A percentile compares a stretch with the other conserved stretches of the same genome.
Conservation (phyloP, 2,113 vertebrate genomes). For the Anarrhichthys ocellatus region DNA sequence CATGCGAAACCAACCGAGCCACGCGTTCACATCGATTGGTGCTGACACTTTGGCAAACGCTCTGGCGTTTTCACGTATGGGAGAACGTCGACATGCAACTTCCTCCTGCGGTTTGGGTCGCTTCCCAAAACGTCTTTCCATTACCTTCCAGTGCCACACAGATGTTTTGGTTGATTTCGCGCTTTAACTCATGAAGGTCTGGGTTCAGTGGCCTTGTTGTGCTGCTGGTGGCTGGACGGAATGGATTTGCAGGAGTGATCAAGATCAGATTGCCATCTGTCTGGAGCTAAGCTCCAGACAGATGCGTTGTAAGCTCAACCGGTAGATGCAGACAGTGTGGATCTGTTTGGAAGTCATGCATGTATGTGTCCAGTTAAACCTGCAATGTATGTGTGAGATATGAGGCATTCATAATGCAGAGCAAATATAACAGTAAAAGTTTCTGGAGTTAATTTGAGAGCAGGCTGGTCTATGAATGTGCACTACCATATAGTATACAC, state of each 20-base stretch:
- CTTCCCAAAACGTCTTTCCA: constrained; percentile 64
- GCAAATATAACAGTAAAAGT: constrained; percentile 14
- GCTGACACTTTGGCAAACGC: constrained; percentile 75
- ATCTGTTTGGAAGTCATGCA: constrained; percentile 34
- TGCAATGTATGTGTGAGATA: constrained; percentile 23
- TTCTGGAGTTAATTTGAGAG: constrained; percentile 24
- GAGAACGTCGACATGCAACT: constrained; percentile 74
- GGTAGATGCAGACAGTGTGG: constrained; percentile 35
- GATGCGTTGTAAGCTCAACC: constrained; percentile 14
- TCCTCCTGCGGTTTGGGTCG: constrained; percentile 70
- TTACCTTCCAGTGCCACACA: constrained; percentile 60
- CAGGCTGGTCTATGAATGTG: constrained; percentile 13
- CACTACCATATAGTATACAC: neutral
- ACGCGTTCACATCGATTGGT: constrained; percentile 61
- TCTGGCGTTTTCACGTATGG: constrained; percentile 72
- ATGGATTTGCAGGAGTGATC: constrained; percentile 60
- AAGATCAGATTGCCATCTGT: constrained; percentile 65
- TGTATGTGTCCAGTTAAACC: constrained; percentile 10
- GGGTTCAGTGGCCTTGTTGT: constrained; percentile 58
- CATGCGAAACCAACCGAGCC: constrained; percentile 41
- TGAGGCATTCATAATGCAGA: constrained; percentile 19
- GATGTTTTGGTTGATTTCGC: constrained; percentile 60
- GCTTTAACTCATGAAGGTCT: constrained; percentile 30
- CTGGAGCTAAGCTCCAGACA: too few species aligned
- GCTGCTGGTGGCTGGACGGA: constrained; percentile 53